These are phyloP conservation scores for Apolygus lucorum DNA, from an alignment of 1,140 invertebrate genomes.

Conservation along the genomic window DNA sequence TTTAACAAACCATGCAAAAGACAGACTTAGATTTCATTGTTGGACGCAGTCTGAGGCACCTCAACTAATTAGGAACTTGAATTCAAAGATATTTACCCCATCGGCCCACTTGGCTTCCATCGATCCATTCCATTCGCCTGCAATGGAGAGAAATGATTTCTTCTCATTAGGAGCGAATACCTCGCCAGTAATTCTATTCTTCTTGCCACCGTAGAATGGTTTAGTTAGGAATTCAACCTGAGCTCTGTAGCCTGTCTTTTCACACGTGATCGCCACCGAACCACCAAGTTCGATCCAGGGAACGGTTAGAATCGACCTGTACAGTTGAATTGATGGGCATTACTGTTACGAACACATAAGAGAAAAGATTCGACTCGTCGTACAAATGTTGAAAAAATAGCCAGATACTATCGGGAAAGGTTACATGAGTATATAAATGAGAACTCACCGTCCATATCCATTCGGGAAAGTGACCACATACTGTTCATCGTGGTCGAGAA, in stretches of 20 bases:
- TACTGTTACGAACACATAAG: no score
- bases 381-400: no score
- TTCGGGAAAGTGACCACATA: conserved; percentile 92
- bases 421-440: neutral
- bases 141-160: conserved; percentile 76
- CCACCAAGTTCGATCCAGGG: conserved; percentile 97
- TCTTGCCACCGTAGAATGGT: conserved; percentile 94
- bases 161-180: conserved; percentile 65
- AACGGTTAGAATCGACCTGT: conserved; percentile 83
- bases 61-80: no score
- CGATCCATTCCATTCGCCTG: conserved; percentile 92
- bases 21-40: no score
- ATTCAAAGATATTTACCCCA: conserved; percentile 61
- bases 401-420: neutral
- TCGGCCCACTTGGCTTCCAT: conserved; percentile 83
- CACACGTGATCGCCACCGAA: conserved; percentile 74
- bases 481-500: conserved; percentile 79
- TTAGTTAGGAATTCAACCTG: conserved; percentile 91
- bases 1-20: no score
- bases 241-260: conserved; percentile 80
- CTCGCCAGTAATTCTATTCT: conserved; percentile 81
- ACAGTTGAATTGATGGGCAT: no score
- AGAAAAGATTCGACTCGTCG: no score
- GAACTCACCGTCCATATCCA: conserved; percentile 72
- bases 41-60: no score